Evolutionary conservation across 1,140 invertebrate genomes (phyloP), one percentile per base, ranked within the genome.

Genomic region (Drosophila azteca): DNA sequence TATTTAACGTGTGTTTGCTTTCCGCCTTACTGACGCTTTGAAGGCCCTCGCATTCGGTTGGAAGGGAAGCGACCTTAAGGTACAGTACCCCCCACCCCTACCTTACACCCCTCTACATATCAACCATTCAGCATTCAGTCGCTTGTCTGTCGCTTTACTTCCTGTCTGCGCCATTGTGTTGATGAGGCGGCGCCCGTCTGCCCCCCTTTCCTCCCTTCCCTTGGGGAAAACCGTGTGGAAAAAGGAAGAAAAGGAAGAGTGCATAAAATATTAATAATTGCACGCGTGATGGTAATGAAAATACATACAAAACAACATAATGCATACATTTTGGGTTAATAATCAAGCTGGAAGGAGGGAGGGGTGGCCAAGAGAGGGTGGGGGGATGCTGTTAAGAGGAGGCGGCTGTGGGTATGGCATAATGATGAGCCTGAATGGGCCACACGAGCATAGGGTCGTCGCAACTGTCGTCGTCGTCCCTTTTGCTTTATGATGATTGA

Each of bases 221-320:
- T 55, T n/a, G n/a, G 45, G 51, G 11, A 22, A 9, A 9, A 26
- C 39, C 48, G 26, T 41, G 54, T 8, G 46, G 22, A 49, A 31
- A 31, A 63, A 2, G 62, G 24, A n/a, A 49, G 69, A 22, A 73
- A 61, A 55, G 58, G 41, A 65, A 63, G 73, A 78, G 68, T 84
- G 81, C 77, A 84, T 84, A 77, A 84, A 84, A 87, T 84, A 87
- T 84, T 87, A 81, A 87, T 85, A 80, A 85, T 85, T 87, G 78
- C 65, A 81, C 81, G 82, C 82, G 82, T 69, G 77, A 46, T 85
- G 81, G 81, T 87, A 85, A 85, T 85, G 81, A 85, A 85, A 85
- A 77, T 81, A 77, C 81, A 69, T 53, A 73, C 67, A 77, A 59
- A 45, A 68, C 24, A 70, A 31, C 69, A 73, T 84, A 84, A 84